Percentiles rank a stretch among this genome's conserved stretches.
Evolutionary conservation across 2,888 invertebrate genomes (phyloP).

Genomic region (Drosophila kokeensis): DNA sequence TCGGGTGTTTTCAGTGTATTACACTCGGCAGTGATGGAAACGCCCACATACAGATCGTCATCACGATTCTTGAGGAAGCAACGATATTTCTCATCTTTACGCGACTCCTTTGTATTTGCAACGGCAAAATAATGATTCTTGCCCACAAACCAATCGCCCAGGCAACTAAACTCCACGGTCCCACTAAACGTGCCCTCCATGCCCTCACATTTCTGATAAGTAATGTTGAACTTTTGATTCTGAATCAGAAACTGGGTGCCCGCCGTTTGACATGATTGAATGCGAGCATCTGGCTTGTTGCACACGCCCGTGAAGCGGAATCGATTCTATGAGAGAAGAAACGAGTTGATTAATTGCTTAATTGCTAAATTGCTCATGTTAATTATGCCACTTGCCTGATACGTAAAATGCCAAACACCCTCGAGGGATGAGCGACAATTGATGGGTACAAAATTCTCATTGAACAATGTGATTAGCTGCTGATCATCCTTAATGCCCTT

Average conservation of each 20-base stretch:
- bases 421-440: constrained; percentile 96
- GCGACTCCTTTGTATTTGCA: constrained; percentile 97
- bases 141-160: constrained; percentile 97
- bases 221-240: constrained; percentile 98
- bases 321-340: constrained; percentile 87
- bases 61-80: constrained; percentile 97
- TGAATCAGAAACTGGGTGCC: constrained; percentile 98
- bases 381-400: constrained; percentile 86
- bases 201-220: constrained; percentile 94
- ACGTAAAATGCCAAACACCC: constrained; percentile 98
- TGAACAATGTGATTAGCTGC: constrained; percentile 93
- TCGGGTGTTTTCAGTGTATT: constrained; percentile 96
- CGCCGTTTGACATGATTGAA: constrained; percentile 97
- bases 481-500: constrained; percentile 90
- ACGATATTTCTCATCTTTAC: constrained; percentile 96
- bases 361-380: constrained; percentile 1
- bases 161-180: constrained; percentile 95
- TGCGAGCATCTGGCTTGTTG: constrained; percentile 93
- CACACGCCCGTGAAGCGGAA: constrained; percentile 97
- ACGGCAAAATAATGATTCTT: constrained; percentile 99
- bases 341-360: constrained; percentile 16
- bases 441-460: constrained; percentile 94
- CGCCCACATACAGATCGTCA: constrained; percentile 95
- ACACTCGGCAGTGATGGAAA: constrained; percentile 97
- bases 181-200: constrained; percentile 96